Conservation (phyloP, 2,113 vertebrate species). For the Dasyurus viverrinus region DNA sequence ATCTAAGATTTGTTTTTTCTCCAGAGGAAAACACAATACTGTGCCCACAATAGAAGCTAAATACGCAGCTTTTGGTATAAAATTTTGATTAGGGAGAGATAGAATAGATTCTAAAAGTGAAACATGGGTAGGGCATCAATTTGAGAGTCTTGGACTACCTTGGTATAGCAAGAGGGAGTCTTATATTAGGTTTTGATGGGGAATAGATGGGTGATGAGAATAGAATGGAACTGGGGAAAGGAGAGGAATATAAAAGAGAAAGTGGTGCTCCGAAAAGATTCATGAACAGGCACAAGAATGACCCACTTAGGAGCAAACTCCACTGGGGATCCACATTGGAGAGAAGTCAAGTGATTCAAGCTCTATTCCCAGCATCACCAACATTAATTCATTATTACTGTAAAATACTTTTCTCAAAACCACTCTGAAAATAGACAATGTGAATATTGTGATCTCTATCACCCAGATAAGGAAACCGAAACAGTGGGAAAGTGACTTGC, state of each 20-base stretch:
- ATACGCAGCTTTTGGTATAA: neutral
- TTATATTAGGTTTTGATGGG: neutral
- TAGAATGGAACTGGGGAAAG: neutral
- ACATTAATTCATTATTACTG: neutral
- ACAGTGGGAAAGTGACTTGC: neutral
- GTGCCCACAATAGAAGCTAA: neutral
- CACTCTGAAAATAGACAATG: neutral
- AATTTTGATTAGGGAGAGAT: neutral
- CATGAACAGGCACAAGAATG: neutral
- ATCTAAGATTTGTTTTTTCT: neutral
- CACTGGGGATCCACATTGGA: neutral
- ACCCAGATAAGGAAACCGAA: neutral
- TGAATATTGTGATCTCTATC: too few species aligned
- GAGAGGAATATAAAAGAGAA: neutral
- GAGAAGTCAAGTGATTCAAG: neutral
- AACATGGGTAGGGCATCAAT: neutral
- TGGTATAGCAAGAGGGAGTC: neutral
- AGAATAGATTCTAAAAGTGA: neutral
- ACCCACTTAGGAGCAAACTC: neutral
- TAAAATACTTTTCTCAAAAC: neutral
- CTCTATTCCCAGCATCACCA: neutral
- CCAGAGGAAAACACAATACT: neutral
- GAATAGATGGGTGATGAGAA: neutral
- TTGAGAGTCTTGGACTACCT: neutral
- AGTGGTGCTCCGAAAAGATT: neutral